Base-by-base conservation (phyloP, 2,888 invertebrate genomes). In the Anarsia innoxiella region DNA sequence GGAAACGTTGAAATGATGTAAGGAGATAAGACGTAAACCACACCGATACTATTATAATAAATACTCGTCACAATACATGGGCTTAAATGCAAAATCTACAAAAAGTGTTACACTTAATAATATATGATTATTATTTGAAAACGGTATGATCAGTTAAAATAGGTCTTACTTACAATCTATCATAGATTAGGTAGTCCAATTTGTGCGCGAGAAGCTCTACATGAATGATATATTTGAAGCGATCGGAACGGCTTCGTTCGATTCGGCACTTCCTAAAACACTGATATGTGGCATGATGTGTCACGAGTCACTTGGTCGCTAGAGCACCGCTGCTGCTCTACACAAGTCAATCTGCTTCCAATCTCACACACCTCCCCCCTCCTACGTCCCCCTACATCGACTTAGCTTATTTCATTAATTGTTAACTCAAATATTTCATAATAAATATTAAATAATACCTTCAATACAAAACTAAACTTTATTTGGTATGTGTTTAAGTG, bases 201-300 rank as follows among this genome's bases (percentile, higher is more conserved):
- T 76, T 80, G 82, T 83, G 82, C 83, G 78, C 76, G 74, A 71
- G 79, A n/a, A 82, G 82, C 82, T 77, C 76, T 77, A 75, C 66
- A 59, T 59, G 62, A 67, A 74, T 76, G 67, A 75, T 73, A 65
- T 59, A 49, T 56, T n/a, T 56, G 13, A 76, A 74, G 76, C 75
- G 51, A 59, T 65, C 48, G 49, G 49, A 40, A 47, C n/a, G 45
- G 35, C 41, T 39, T 42, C 42, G 48, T 56, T 49, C 56, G 52
- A 49, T 56, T 55, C 54, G 61, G 54, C 64, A 64, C 53, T 59
- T 51, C 56, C 65, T 54, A 64, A 56, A 70, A 69, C 66, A 64
- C 66, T 83, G 83, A 83, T 83, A 83, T 83, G 83, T 83, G 70
- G 70, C 52, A 69, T 83, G 83, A 83, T 83, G 83, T 83, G 83